Evolutionary conservation across 2,113 vertebrate genomes (phyloP), one percentile per base, ranked within the genome.

Genomic region (Gila orcuttii): DNA sequence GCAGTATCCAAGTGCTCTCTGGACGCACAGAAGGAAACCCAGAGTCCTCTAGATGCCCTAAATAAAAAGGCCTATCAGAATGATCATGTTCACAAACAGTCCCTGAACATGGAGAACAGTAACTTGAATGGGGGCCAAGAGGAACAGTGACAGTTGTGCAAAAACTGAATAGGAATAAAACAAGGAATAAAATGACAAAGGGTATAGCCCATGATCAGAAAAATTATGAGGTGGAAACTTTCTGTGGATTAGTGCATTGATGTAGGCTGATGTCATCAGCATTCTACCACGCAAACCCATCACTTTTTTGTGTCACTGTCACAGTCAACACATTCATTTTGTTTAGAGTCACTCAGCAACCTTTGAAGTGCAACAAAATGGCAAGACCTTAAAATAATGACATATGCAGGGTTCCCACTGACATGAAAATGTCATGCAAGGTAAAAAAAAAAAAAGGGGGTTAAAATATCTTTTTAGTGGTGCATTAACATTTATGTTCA

Each of bases 1-100:
- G 96, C 97, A 0, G 95, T 99, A 62, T 97, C 96, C 87, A 94
- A 89, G 88, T 98, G 96, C 95, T 95, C 97, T 28, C 87, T 87
- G 74, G 93, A 95, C 0, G 93, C 93, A 52, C 95, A 88, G 47
- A 96, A 96, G 85, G 95, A 95, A 83, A 91, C 88, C 0, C 91
- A 88, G 13, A 85, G 95, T 4, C 88, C 95, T 3, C 82, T 93
- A 52, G 95, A 96, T 36, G 88, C 88, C 7, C 91, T 90, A 33
- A 94, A 74, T 88, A 92, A 93, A 87, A 64, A 89, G 17, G 80
- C 87, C 62, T 81, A 92, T 89, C 74, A 90, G 91, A 1, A 21
- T 87, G 12, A 91, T 85, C 3, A 94, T 89, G 94, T 59, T 39
- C 84, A 86, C 88, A 90, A 88, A 79, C 80, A n/a, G 4, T 33